Percentiles rank a stretch among this genome's conserved stretches.
Evolutionary conservation across 2,797 vertebrate species (phyloP).

Genomic region (Rallus crepitans): DNA sequence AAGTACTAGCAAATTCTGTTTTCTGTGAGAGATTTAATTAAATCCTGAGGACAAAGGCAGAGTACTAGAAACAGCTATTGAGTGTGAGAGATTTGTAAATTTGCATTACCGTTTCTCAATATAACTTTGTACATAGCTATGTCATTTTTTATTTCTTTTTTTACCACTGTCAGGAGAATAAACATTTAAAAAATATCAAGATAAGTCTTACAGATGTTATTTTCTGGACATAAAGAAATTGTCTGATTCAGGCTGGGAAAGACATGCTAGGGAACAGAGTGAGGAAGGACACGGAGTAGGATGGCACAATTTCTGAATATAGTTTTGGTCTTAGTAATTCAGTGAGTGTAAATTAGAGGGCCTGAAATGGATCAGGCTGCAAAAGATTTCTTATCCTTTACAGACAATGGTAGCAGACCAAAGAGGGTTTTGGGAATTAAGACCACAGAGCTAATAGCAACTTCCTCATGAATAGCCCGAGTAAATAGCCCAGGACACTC

Average conservation of each 20-base stretch:
- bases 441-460: background rate
- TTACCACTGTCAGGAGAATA: background rate
- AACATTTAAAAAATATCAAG: background rate
- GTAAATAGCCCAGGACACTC: background rate
- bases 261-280: background rate
- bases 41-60: constrained; percentile 68
- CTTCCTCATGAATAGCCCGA: background rate
- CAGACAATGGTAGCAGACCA: background rate
- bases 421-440: background rate
- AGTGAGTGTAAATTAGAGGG: background rate
- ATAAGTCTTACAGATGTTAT: background rate
- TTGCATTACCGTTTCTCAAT: background rate
- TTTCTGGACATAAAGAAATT: background rate
- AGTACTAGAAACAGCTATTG: constrained; percentile 53
- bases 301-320: background rate
- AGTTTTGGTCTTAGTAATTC: background rate
- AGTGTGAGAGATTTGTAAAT: constrained; percentile 28
- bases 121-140: background rate
- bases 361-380: background rate
- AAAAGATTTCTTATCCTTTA: background rate
- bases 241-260: background rate
- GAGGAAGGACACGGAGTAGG: background rate
- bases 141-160: background rate
- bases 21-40: constrained; percentile 62
- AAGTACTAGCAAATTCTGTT: constrained; percentile 67